Percentiles rank a stretch among this genome's conserved stretches.
Conservation (phyloP, 2,113 vertebrate species). For the Megaleporinus macrocephalus region DNA sequence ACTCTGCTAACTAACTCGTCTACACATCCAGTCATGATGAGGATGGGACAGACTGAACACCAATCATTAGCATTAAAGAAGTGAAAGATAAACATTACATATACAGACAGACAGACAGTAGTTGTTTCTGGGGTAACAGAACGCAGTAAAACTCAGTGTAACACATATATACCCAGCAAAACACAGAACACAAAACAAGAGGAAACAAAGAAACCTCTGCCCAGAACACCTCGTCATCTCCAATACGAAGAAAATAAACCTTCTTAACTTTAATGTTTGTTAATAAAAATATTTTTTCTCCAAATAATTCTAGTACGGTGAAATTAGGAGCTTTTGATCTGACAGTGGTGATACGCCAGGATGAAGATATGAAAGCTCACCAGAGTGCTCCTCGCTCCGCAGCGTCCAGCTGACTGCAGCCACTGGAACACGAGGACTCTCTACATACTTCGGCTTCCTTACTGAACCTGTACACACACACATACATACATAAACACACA, state of each 20-base stretch:
- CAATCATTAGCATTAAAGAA: neutral
- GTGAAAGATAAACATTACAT: neutral
- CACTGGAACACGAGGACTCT: conserved; percentile 85
- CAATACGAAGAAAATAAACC: neutral
- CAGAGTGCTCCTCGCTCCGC: conserved; percentile 78
- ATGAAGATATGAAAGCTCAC: conserved; percentile 5
- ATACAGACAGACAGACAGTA: neutral
- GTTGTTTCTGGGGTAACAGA: neutral
- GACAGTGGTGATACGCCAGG: neutral
- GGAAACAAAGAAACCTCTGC: too few relatives aligned
- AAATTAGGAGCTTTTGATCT: neutral
- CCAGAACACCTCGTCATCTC: too few relatives aligned
- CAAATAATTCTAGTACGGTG: too few relatives aligned
- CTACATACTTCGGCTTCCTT: conserved; percentile 93
- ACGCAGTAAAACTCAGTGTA: neutral
- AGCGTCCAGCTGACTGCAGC: conserved; percentile 80
- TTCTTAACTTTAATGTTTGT: too few relatives aligned
- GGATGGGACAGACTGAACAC: neutral
- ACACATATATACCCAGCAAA: neutral
- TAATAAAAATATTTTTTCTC: too few relatives aligned
- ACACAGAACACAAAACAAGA: neutral
- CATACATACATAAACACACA: too few relatives aligned
- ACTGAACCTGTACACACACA: conserved; percentile 81
- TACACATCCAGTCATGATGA: conserved; percentile 8
- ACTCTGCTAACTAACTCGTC: too few relatives aligned